Conservation (phyloP, 2,797 vertebrate species). For the Typhlichthys subterraneus region DNA sequence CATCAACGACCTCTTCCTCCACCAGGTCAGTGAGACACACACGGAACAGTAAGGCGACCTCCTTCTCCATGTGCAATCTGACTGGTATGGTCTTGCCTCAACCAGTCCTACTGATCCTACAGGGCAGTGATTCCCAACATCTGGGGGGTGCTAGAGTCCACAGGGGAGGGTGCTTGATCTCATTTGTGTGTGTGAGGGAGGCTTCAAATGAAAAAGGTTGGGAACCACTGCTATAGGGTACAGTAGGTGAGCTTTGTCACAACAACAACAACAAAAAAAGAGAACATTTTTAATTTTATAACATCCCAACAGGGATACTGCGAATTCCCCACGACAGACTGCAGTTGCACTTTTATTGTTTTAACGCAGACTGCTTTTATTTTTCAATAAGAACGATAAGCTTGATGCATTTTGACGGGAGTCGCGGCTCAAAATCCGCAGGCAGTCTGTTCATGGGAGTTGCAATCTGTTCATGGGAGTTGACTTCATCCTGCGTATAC, state of each 20-base stretch:
- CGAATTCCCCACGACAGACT: conserved; percentile 4
- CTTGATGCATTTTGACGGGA: not conserved
- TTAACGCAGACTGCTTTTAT: not conserved
- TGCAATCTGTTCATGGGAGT: conserved; percentile 8
- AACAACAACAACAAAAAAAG: not conserved
- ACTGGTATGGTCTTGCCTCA: not conserved
- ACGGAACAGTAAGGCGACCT: not conserved
- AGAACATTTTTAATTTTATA: conserved; percentile 10
- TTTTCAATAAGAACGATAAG: not conserved
- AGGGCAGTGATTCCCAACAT: no score
- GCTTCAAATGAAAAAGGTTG: no score
- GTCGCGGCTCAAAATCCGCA: not conserved
- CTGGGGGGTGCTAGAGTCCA: no score
- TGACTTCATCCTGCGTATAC: conserved; percentile 10
- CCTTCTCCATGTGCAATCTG: not conserved
- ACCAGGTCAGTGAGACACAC: conserved; percentile 74
- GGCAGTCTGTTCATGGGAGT: conserved; percentile 7
- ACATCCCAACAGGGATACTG: not conserved
- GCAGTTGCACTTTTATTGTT: not conserved
- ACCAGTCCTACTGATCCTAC: not conserved
- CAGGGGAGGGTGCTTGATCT: no score
- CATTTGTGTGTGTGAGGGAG: no score
- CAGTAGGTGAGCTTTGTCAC: not conserved
- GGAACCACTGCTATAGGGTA: not conserved
- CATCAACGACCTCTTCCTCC: conserved; percentile 97